Evolutionary conservation across 2,888 invertebrate genomes (phyloP), one percentile per base, ranked within the genome.

Genomic region (Eristalis intricaria): DNA sequence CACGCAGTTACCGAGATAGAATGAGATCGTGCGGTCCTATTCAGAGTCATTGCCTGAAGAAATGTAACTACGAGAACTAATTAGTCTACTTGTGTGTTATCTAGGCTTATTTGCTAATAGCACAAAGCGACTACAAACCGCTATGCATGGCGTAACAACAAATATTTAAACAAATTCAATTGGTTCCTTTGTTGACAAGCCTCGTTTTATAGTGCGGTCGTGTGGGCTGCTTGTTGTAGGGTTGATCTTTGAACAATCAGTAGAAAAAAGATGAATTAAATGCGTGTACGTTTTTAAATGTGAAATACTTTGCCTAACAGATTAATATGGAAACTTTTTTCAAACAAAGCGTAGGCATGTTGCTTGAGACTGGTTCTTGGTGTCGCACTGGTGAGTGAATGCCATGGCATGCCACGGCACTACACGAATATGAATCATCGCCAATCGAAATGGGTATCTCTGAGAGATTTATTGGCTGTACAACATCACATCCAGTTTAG

Each of bases 161-260:
- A 82, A 86, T 86, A 82, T 81, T 85, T 85, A 73, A 85, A 81
- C 82, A 82, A 78, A 77, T 86, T 78, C 69, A 78, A 82, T 69
- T 35, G 32, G 29, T 60, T 76, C 58, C 50, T 19, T 66, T 60
- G 68, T 68, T 15, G 68, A 40, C 68, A 60, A 68, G 26, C 26
- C 60, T 23, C 26, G 26, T 23, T 60, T 60, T 60, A 50, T 19
- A 19, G 19, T n/a, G 50, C 2, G 50, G 50, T 50, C 19, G 50
- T 50, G 50, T 50, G 19, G 50, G 50, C 60, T 60, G 38, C 66
- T 60, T 58, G 3, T 26, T 1, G 66, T 56, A 58, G 66, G 50
- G 38, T 74, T 58, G 61, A 23, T 61, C 50, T 50, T 50, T 19
- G 19, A 50, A 19, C 50, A 50, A 19, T 19, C 19, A 50, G 19